A percentile compares a stretch with the other conserved stretches of the same genome.
Evolutionary conservation across 2,797 vertebrate species (phyloP).

Genomic region (Eleutherodactylus coqui): DNA sequence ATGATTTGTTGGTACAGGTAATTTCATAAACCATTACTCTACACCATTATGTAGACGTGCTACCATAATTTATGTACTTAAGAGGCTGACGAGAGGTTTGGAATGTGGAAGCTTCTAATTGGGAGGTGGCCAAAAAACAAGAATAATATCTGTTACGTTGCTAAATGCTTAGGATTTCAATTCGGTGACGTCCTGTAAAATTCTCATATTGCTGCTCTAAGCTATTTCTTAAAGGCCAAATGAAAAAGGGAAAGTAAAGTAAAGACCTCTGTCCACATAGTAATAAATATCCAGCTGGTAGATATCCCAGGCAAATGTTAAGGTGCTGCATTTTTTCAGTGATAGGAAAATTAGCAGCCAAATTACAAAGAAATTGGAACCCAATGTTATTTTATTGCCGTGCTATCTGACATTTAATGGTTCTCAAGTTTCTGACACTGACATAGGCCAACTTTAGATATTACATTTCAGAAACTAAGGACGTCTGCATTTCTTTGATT

Average conservation of each 20-base stretch:
- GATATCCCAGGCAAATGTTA: constrained; percentile 16
- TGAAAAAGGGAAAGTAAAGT: constrained; percentile 23
- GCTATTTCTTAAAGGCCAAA: constrained; percentile 52
- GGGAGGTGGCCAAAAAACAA: constrained; percentile 49
- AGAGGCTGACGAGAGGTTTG: constrained; percentile 59
- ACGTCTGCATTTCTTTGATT: background rate
- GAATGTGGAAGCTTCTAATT: constrained; percentile 60
- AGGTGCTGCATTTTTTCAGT: constrained; percentile 30
- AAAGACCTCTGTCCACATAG: background rate
- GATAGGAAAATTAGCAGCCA: constrained; percentile 15
- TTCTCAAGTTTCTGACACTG: background rate
- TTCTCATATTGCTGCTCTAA: constrained; percentile 45
- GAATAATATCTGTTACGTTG: constrained; percentile 51
- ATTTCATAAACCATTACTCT: constrained; percentile 66
- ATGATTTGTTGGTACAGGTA: constrained; percentile 68
- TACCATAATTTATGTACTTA: constrained; percentile 66
- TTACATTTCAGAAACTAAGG: background rate
- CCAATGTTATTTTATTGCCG: background rate
- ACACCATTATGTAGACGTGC: constrained; percentile 64
- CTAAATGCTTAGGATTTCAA: constrained; percentile 49
- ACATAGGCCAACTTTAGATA: background rate
- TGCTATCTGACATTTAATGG: constrained; percentile 5
- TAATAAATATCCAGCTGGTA: constrained; percentile 44
- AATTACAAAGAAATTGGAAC: constrained; percentile 18
- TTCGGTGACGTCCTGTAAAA: constrained; percentile 32